Conservation (phyloP, 2,888 invertebrate genomes). For the Apodemia mormo region DNA sequence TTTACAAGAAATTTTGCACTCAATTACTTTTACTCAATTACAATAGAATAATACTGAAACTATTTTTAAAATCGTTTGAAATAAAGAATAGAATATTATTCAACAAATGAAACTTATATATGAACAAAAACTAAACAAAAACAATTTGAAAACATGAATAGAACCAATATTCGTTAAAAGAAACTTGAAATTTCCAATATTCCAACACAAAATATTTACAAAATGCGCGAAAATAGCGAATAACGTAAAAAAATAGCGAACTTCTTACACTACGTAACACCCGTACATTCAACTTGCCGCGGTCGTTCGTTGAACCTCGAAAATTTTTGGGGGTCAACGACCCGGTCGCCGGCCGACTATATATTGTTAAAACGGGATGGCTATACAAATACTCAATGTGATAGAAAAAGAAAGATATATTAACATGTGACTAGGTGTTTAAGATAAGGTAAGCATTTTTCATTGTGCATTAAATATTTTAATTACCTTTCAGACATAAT, state of each 20-base stretch:
- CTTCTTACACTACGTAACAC: slow-evolving; percentile 32
- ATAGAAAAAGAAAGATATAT: slow-evolving; percentile 34
- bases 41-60: too few relatives aligned
- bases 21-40: too few relatives aligned
- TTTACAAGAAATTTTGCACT: too few relatives aligned
- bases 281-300: slow-evolving; percentile 51
- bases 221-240: slow-evolving; percentile 10
- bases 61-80: too few relatives aligned
- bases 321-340: slow-evolving; percentile 65
- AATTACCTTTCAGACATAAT: neutral
- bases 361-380: slow-evolving; percentile 46
- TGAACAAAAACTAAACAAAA: too few relatives aligned
- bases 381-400: slow-evolving; percentile 25
- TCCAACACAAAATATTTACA: neutral
- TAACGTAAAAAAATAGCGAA: slow-evolving; percentile 33
- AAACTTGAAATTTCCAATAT: neutral
- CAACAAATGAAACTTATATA: too few relatives aligned
- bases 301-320: slow-evolving; percentile 65
- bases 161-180: neutral
- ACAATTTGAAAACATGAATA: too few relatives aligned
- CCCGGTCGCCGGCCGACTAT: slow-evolving; percentile 56
- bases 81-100: too few relatives aligned
- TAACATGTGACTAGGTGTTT: slow-evolving; percentile 47
- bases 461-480: slow-evolving; percentile 45
- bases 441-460: slow-evolving; percentile 42